These are phyloP conservation scores for Solenodon paradoxus DNA, from an alignment of 2,113 vertebrate genomes.

Conservation along the genomic window DNA sequence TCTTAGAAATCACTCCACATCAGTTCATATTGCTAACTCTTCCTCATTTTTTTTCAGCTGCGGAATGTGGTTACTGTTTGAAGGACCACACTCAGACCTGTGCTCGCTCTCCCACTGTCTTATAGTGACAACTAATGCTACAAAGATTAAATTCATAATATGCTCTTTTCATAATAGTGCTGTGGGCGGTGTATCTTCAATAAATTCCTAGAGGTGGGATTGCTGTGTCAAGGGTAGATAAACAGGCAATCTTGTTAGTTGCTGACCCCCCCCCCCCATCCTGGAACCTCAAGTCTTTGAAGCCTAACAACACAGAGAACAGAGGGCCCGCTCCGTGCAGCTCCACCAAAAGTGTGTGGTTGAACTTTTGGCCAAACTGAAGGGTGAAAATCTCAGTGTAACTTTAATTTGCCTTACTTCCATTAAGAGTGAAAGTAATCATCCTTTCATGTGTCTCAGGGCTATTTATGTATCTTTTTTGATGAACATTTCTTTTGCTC, in stretches of 20 bases:
- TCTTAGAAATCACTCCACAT: neutral
- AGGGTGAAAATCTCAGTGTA: neutral
- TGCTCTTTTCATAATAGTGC: neutral
- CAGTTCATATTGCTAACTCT: accelerated
- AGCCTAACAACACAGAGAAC: neutral
- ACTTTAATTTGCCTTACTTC: conserved; percentile 1
- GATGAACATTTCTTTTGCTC: neutral
- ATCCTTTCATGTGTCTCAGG: neutral
- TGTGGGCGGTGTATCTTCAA: neutral
- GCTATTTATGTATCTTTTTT: neutral
- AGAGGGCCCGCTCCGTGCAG: neutral
- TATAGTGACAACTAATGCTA: neutral
- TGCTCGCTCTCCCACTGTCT: neutral
- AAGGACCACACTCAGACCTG: neutral
- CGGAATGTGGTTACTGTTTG: accelerated
- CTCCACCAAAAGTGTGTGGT: neutral
- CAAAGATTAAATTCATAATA: neutral
- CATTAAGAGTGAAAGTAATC: neutral
- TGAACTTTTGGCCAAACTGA: neutral
- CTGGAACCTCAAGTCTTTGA: no score
- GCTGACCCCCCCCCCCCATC: no score
- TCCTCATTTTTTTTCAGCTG: neutral
- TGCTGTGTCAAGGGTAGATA: neutral
- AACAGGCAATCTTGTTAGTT: neutral
- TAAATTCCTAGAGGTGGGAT: neutral